These are phyloP conservation scores for Plagodis pulveraria DNA, from an alignment of 2,888 invertebrate genomes.

Conservation along the genomic window DNA sequence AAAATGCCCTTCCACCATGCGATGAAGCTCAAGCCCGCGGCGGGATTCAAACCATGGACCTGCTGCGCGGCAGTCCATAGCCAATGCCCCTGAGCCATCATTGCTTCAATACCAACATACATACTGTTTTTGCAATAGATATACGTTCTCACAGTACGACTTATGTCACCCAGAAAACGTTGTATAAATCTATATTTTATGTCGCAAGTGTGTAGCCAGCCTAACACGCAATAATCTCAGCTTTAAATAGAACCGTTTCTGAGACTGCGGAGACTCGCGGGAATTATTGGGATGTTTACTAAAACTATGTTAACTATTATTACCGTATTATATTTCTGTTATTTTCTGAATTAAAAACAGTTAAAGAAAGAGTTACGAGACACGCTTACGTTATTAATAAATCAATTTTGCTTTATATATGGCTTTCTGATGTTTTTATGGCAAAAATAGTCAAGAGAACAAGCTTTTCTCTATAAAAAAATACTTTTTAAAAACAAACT, in stretches of 20 bases:
- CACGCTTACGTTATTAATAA: background rate
- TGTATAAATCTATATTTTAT: background rate
- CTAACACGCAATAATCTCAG: slow-evolving; percentile 42
- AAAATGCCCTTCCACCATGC: no score
- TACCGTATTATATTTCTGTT: slow-evolving; percentile 23
- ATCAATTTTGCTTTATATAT: no score
- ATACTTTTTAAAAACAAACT: no score
- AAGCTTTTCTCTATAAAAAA: no score
- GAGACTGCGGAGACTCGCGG: slow-evolving; percentile 46
- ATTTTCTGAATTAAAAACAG: background rate
- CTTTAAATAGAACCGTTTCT: slow-evolving; percentile 51
- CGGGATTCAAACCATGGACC: no score
- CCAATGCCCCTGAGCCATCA: no score
- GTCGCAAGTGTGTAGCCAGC: slow-evolving; percentile 30
- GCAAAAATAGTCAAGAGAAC: no score
- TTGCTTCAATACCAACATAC: no score
- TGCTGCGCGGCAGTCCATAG: no score
- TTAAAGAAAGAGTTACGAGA: background rate
- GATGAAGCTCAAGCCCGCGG: no score
- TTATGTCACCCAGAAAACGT: no score
- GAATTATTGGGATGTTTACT: slow-evolving; percentile 50
- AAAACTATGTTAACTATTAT: slow-evolving; percentile 44
- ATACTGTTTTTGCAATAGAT: background rate
- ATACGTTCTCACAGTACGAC: background rate
- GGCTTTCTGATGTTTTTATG: no score